phyloP scores from a whole-genome alignment of 2,113 vertebrate species.

The Athene cunicularia region DNA sequence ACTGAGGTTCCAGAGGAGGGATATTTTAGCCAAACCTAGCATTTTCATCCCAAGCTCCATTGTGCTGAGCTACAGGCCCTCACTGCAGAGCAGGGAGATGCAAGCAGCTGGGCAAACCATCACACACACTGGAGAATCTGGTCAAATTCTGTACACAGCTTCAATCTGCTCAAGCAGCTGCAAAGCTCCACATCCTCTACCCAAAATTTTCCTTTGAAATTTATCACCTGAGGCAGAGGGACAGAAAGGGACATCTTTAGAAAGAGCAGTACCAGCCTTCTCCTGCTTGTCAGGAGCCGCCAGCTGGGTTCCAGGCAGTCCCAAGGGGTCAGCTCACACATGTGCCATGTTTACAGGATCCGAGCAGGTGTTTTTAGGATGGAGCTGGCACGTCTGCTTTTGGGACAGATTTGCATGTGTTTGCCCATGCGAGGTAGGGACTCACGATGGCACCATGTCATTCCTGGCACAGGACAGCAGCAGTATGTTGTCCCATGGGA shows the following conservation, averaged over 20 bases:
- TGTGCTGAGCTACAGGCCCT: accelerated
- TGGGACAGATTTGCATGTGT: not conserved
- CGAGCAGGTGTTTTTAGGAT: not conserved
- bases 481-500: not conserved
- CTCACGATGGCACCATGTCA: not conserved
- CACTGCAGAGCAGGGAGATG: accelerated
- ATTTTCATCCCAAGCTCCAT: not conserved
- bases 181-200: not conserved
- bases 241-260: not conserved
- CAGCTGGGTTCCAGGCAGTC: accelerated
- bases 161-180: not conserved
- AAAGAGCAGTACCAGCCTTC: not conserved
- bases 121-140: not conserved
- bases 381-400: accelerated
- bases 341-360: not conserved
- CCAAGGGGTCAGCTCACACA: accelerated
- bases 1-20: not conserved
- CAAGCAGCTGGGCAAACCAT: not conserved
- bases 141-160: not conserved
- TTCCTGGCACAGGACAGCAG: not conserved
- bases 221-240: not conserved
- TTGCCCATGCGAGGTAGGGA: not conserved
- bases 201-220: not conserved
- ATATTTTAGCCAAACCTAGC: not conserved
- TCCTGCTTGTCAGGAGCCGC: not conserved